Evolutionary conservation across 2,888 invertebrate species (phyloP).

Genomic region (Cataglyphis altisquamis): DNA sequence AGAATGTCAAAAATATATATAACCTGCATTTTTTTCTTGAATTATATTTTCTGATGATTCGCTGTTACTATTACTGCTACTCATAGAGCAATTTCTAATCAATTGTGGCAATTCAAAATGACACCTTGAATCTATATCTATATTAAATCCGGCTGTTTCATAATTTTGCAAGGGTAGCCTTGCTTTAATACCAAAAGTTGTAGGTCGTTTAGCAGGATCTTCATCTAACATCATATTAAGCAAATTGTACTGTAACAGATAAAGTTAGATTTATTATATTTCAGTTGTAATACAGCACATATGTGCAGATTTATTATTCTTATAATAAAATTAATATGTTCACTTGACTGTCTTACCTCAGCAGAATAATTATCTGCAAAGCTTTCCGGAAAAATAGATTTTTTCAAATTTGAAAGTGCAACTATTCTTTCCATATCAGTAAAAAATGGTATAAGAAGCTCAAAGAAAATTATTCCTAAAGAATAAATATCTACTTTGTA

Average conservation of each 20-base stretch:
- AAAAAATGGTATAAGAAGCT: constrained; percentile 94
- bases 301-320: not conserved
- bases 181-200: constrained; percentile 91
- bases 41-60: constrained; percentile 74
- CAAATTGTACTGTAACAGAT: constrained; percentile 89
- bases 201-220: constrained; percentile 91
- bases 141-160: constrained; percentile 82
- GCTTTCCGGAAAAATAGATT: constrained; percentile 90
- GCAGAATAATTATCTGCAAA: constrained; percentile 90
- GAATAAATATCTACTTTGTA: constrained; percentile 98
- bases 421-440: constrained; percentile 96
- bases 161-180: constrained; percentile 87
- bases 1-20: constrained; percentile 21
- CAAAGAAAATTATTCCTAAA: constrained; percentile 97
- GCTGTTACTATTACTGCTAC: constrained; percentile 74
- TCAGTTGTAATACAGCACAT: not conserved
- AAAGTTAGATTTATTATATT: constrained; percentile 42
- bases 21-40: constrained; percentile 50
- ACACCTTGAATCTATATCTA: constrained; percentile 84
- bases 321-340: constrained; percentile 10
- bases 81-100: constrained; percentile 81
- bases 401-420: constrained; percentile 89
- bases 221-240: constrained; percentile 92
- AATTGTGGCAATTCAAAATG: constrained; percentile 88
- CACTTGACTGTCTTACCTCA: constrained; percentile 88